Base-by-base conservation (phyloP, 2,797 vertebrate genomes). In the Rhadinocentrus ornatus region DNA sequence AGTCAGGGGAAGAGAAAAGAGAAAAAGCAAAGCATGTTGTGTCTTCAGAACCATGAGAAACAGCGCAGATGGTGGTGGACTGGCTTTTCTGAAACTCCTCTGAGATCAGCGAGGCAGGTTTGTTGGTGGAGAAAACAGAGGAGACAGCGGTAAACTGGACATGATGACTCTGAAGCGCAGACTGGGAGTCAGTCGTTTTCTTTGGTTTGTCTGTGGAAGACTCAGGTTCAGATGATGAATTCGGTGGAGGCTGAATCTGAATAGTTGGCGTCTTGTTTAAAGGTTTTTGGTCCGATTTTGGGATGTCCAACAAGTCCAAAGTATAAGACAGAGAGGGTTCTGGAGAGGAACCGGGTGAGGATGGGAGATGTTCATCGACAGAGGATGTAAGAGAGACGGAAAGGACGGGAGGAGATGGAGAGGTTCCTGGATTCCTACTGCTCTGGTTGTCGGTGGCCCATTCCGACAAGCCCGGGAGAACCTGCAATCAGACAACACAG, bases 401-500 rank as follows among this genome's bases (percentile, higher is more conserved):
- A 15, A 18, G 5, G 13, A 44, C 48, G 35, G 3, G 44, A 37
- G n/a, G 22, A 31, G 58, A 26, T 48, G 52, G 29, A 58, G 71
- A 52, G 2, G 65, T 53, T n/a, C 3, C n/a, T 31, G 73, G 65
- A 35, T 32, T 75, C 46, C 74, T 69, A 18, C 32, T 69, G 62
- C 31, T 66, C 18, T 85, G 75, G 54, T 67, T 83, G 22, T 75
- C 75, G 0, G 35, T 69, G 62, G 69, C 85, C 27, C 65, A 52
- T 59, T 7, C 81, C 27, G 89, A 86, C 44, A 83, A 73, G n/a
- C 71, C 86, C 13, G 85, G 77, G 65, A 87, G 74, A 64, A 80
- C 86, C 94, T 94, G 80, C 7, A 81, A 80, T 37, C 32, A 81
- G 12, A 73, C 6, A 37, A 31, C 3, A 62, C 44, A 66, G 6